These are phyloP conservation scores for Gopherus evgoodei DNA, from an alignment of 2,113 vertebrate species.

Conservation along the genomic window DNA sequence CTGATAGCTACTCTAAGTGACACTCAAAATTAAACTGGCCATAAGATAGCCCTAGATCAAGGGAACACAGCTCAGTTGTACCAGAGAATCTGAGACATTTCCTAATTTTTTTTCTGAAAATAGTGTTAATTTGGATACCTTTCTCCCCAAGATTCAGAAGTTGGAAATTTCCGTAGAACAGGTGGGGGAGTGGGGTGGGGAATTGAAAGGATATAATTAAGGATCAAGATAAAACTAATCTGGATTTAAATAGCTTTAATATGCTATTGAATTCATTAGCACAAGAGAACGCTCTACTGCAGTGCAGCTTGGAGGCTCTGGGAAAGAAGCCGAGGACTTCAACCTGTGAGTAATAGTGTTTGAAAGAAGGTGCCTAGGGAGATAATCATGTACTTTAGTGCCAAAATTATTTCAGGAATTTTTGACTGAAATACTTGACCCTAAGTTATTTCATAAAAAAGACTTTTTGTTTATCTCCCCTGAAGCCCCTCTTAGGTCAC, in stretches of 20 bases:
- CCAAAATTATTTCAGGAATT: background rate
- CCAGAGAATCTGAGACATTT: background rate
- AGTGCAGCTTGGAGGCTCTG: background rate
- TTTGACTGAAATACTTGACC: background rate
- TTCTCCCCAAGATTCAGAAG: constrained; percentile 27
- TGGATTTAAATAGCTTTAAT: constrained; percentile 63
- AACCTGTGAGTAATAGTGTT: background rate
- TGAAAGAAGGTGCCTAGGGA: background rate
- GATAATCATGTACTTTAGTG: background rate
- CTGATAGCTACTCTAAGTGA: background rate
- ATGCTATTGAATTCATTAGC: constrained; percentile 28
- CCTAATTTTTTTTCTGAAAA: background rate
- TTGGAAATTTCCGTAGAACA: constrained; percentile 34
- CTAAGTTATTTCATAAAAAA: background rate
- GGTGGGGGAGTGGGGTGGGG: constrained; percentile 40
- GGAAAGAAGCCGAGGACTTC: background rate
- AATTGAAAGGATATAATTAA: constrained; percentile 65
- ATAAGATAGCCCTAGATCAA: background rate
- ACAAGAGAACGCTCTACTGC: constrained; percentile 6
- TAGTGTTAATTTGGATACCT: background rate
- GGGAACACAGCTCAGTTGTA: background rate
- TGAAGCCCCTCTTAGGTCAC: background rate
- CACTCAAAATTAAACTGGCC: background rate
- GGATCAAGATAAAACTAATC: constrained; percentile 55
- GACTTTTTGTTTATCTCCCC: background rate